Percentiles rank a stretch among this genome's conserved stretches.
These are phyloP conservation scores for Pollenia angustigena DNA, from an alignment of 2,888 invertebrate genomes.

Conservation along the genomic window DNA sequence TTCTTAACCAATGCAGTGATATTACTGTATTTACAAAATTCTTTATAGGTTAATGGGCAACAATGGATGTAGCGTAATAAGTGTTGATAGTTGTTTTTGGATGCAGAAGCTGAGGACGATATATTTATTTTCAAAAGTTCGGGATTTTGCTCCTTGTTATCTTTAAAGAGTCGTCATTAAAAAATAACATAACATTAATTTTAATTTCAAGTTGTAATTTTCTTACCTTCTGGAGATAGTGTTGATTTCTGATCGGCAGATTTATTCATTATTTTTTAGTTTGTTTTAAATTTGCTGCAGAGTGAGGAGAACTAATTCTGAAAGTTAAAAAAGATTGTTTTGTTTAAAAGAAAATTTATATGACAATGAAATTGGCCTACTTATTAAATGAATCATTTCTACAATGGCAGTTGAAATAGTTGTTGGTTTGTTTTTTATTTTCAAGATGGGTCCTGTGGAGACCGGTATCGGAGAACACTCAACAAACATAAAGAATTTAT, in stretches of 20 bases:
- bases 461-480: too few species aligned
- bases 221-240: background rate
- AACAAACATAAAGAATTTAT: too few species aligned
- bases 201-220: background rate
- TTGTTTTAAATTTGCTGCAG: background rate
- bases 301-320: slow-evolving; percentile 6
- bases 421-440: too few species aligned
- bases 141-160: too few species aligned
- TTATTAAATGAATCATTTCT: too few species aligned
- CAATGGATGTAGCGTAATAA: slow-evolving; percentile 39
- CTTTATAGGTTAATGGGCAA: slow-evolving; percentile 40
- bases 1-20: slow-evolving; percentile 6
- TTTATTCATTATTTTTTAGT: background rate
- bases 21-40: slow-evolving; percentile 46
- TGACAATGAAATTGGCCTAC: too few species aligned
- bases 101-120: background rate
- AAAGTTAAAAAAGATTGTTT: background rate
- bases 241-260: background rate
- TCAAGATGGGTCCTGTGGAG: too few species aligned
- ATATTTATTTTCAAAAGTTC: too few species aligned
- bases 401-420: too few species aligned
- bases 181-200: too few species aligned
- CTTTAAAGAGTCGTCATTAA: too few species aligned
- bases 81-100: slow-evolving; percentile 10
- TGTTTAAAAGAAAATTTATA: too few species aligned